These are phyloP conservation scores for Siderastrea radians DNA, from an alignment of 92 coral and sea anemone species.

Conservation along the genomic window DNA sequence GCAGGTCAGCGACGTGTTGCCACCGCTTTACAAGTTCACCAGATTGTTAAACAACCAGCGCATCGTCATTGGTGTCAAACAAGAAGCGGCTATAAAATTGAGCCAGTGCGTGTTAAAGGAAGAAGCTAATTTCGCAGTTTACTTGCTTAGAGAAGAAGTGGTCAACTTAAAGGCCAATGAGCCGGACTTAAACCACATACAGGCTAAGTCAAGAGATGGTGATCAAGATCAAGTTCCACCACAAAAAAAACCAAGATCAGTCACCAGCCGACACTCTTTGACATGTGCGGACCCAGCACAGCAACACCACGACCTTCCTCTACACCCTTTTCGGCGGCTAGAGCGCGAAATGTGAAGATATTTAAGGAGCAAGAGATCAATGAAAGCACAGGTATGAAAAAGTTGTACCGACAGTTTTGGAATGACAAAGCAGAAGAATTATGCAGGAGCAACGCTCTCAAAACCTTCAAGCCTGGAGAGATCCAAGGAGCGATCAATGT, in stretches of 20 bases:
- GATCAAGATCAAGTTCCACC: slow-evolving; percentile 1
- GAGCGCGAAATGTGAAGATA: slow-evolving; percentile 25
- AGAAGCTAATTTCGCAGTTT: neutral
- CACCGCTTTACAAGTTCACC: slow-evolving; percentile 9
- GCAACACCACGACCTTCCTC: neutral
- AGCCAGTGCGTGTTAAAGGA: slow-evolving; percentile 8
- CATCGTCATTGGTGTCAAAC: slow-evolving; percentile 5
- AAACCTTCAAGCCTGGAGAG: slow-evolving; percentile 52
- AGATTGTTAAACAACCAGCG: slow-evolving; percentile 8
- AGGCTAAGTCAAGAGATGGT: neutral
- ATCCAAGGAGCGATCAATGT: slow-evolving; percentile 46
- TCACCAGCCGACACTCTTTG: neutral
- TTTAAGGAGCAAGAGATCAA: slow-evolving; percentile 20
- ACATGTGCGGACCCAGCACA: neutral
- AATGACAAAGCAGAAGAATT: slow-evolving; percentile 45
- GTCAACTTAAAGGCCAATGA: slow-evolving; percentile 1
- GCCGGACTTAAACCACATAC: neutral
- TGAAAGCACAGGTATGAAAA: slow-evolving; percentile 5
- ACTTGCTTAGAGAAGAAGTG: slow-evolving; percentile 5
- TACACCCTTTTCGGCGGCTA: slow-evolving; percentile 8
- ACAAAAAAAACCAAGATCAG: neutral
- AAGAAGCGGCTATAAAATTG: slow-evolving; percentile 12
- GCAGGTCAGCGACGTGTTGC: slow-evolving; percentile 6
- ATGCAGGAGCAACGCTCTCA: slow-evolving; percentile 32
- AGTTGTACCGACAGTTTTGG: slow-evolving; percentile 30